Evolutionary conservation across 92 coral and sea anemone species (phyloP).

Genomic region (Plumapathes pennacea): DNA sequence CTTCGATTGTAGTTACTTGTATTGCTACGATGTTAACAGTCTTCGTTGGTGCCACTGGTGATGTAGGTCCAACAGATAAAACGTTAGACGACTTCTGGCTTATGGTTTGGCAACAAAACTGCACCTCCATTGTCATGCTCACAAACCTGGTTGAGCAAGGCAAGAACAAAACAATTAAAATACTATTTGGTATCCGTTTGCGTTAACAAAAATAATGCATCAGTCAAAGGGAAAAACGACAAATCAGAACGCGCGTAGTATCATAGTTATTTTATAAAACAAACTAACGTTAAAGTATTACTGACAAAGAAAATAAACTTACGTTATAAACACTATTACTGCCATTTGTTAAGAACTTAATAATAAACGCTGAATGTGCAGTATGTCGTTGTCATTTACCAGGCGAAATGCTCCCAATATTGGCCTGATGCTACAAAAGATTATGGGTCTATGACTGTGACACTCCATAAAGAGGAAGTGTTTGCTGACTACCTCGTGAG

Average conservation of each 20-base stretch:
- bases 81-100: slow-evolving; percentile 63
- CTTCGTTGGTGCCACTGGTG: neutral
- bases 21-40: neutral
- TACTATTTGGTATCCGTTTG: too few relatives aligned
- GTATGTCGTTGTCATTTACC: too few relatives aligned
- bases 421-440: slow-evolving; percentile 46
- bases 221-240: too few relatives aligned
- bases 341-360: too few relatives aligned
- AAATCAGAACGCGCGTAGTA: too few relatives aligned
- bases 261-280: too few relatives aligned
- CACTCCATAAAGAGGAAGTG: slow-evolving; percentile 34
- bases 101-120: slow-evolving; percentile 63
- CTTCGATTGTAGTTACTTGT: neutral
- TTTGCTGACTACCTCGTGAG: slow-evolving; percentile 50
- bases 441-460: slow-evolving; percentile 31
- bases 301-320: too few relatives aligned
- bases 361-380: too few relatives aligned
- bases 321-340: too few relatives aligned
- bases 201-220: too few relatives aligned
- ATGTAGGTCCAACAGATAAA: slow-evolving; percentile 32
- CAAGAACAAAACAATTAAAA: too few relatives aligned
- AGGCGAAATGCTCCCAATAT: slow-evolving; percentile 53
- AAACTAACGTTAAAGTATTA: too few relatives aligned
- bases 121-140: slow-evolving; percentile 50
- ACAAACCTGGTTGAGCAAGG: slow-evolving; percentile 54